Evolutionary conservation across 2,113 vertebrate species (phyloP), one percentile per base, ranked within the genome.

Genomic region (Muntiacus reevesi): DNA sequence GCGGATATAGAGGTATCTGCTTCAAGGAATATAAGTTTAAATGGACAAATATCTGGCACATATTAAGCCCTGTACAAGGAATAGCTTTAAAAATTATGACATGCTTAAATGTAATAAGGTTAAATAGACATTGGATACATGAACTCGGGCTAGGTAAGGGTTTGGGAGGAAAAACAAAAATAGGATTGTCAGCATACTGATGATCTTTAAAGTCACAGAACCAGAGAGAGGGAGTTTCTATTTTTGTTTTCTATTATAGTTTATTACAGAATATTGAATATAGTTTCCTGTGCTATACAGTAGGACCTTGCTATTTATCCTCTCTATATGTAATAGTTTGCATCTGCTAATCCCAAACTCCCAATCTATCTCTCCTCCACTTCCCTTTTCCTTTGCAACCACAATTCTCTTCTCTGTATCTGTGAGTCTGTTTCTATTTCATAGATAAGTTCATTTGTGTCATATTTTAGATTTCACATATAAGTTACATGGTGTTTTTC

Each of bases 151-250:
- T 21, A 40, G 5, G n/a, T 57, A 55, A 67, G 33, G 5, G 16
- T 36, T 91, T 55, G 23, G 60, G 3, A 40, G 60, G 6, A 14
- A 36, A 67, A 67, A 82, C 6, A 45, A 76, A 40, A 50, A 45
- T 10, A 45, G 6, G 6, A n/a, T 55, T 81, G 57, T 83, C 54
- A 91, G 25, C 28, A 59, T 57, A 52, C 21, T 88, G 76, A 40
- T 86, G 43, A 91, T 83, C n/a, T 86, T 95, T 86, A 89, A 97
- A 88, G 14, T 45, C 54, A 92, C 14, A 59, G 47, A 92, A 87
- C 23, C 21, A 14, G 11, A 91, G 84, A 81, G 60, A 81, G 2
- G 25, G 13, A 78, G 52, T 78, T 85, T 60, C 23, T 81, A n/a
- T 52, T 81, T 52, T 52, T 74, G 13, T 45, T 79, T 50, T 94